Evolutionary conservation across 2,113 vertebrate genomes (phyloP).

Genomic region (Crotalus tigris): DNA sequence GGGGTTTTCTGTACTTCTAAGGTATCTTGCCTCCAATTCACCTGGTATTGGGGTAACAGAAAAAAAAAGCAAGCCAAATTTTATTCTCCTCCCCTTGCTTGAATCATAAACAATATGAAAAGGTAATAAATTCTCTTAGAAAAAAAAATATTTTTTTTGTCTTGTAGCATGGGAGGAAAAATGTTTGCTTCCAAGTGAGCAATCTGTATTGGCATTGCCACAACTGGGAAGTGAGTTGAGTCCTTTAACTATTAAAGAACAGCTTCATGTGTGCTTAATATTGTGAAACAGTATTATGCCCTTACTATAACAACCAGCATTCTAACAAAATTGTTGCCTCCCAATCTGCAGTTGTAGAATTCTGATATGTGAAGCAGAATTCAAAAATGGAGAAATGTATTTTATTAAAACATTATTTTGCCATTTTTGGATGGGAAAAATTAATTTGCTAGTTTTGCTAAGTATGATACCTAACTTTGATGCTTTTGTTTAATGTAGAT

Average conservation of each 20-base stretch:
- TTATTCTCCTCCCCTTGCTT: neutral
- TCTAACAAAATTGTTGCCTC: neutral
- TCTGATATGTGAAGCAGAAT: neutral
- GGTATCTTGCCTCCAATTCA: neutral
- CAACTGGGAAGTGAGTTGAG: neutral
- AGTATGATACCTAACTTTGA: neutral
- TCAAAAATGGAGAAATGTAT: neutral
- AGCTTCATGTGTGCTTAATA: neutral
- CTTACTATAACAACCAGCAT: neutral
- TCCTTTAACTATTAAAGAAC: neutral
- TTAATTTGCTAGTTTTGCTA: neutral
- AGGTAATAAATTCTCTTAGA: neutral
- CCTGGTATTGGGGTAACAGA: neutral
- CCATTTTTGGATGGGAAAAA: neutral
- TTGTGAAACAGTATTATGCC: neutral
- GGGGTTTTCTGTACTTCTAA: neutral
- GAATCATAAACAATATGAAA: neutral
- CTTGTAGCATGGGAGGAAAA: neutral
- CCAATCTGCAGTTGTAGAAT: neutral
- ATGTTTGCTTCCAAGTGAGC: neutral
- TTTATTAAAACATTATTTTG: neutral
- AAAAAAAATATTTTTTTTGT: neutral
- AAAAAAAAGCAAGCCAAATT: neutral
- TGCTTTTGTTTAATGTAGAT: slow-evolving; percentile 68
- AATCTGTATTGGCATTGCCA: neutral